Conservation (phyloP, 2,113 vertebrate genomes). For the Pionites leucogaster region DNA sequence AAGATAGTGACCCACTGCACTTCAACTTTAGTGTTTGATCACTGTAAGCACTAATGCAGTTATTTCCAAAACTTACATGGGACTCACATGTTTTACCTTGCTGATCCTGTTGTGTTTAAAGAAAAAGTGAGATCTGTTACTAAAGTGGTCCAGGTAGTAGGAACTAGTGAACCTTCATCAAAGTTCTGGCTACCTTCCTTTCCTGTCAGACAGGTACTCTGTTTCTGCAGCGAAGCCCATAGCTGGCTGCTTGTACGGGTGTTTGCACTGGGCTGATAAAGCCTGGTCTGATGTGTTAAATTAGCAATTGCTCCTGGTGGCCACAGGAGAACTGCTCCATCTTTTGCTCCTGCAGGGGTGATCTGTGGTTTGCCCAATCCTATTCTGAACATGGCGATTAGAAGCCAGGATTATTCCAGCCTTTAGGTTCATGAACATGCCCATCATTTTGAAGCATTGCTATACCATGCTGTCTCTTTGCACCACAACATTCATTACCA, state of each 20-base stretch:
- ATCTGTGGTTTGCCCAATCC: not conserved
- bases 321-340: not conserved
- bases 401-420: constrained; percentile 51
- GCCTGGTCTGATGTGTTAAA: not conserved
- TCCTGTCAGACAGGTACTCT: not conserved
- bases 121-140: not conserved
- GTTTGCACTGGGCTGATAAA: not conserved
- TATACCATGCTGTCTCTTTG: not conserved
- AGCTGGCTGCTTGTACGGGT: not conserved
- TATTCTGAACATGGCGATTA: not conserved
- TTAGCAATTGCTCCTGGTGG: not conserved
- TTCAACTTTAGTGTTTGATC: not conserved
- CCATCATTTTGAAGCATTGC: constrained; percentile 36
- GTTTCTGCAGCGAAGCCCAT: not conserved
- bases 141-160: not conserved
- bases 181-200: not conserved
- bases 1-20: not conserved
- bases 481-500: not conserved
- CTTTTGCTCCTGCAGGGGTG: not conserved
- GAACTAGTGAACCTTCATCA: not conserved
- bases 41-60: not conserved
- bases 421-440: constrained; percentile 7
- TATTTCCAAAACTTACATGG: not conserved
- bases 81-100: not conserved
- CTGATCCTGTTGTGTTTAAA: not conserved